Percentiles rank a stretch among this genome's conserved stretches.
These are phyloP conservation scores for Polyommatus icarus DNA, from an alignment of 2,888 invertebrate genomes.

Conservation along the genomic window DNA sequence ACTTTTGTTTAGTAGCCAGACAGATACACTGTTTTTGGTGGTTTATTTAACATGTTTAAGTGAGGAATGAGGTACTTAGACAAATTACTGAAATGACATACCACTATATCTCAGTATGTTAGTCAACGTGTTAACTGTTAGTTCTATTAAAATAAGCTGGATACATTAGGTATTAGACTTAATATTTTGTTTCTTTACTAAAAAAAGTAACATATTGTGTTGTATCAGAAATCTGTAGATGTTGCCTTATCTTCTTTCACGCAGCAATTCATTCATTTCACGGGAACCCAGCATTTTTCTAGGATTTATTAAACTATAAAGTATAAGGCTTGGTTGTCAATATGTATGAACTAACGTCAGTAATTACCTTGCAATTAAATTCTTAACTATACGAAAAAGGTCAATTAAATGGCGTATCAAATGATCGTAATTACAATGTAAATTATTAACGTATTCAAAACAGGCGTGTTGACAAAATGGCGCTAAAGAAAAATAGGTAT, in stretches of 20 bases:
- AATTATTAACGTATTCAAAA: background rate
- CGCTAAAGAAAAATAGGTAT: background rate
- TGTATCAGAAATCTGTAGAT: too few species aligned
- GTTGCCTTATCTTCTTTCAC: too few species aligned
- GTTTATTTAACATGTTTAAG: background rate
- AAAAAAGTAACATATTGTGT: too few species aligned
- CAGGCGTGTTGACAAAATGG: background rate
- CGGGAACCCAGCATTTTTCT: too few species aligned
- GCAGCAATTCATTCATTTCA: too few species aligned
- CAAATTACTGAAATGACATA: background rate
- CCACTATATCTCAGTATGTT: background rate
- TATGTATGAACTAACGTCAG: background rate
- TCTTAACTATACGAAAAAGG: slow-evolving; percentile 2
- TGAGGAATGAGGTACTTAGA: too few species aligned
- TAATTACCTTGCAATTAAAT: background rate
- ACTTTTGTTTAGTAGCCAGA: background rate
- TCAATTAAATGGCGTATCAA: slow-evolving; percentile 30
- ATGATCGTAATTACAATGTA: background rate
- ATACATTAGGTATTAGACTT: too few species aligned
- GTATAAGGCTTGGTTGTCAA: too few species aligned
- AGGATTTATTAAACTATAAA: too few species aligned
- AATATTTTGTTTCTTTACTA: too few species aligned
- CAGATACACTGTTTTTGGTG: background rate
- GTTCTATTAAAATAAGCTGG: too few species aligned
- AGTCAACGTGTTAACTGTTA: too few species aligned